These are phyloP conservation scores for Scaptomyza parva DNA, from an alignment of 2,888 invertebrate genomes.

Conservation along the genomic window DNA sequence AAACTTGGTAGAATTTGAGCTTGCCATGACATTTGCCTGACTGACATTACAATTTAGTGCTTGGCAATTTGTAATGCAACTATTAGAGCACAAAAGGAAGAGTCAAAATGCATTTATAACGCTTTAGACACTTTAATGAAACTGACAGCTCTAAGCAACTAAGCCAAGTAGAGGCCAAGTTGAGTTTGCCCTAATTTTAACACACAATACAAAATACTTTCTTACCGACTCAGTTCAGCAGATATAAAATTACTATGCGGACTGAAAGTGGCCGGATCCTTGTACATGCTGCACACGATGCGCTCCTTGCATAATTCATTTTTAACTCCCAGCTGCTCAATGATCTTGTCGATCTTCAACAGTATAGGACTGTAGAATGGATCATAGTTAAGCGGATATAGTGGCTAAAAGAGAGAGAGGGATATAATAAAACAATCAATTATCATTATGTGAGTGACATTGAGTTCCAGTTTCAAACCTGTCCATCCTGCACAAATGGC, in stretches of 20 bases:
- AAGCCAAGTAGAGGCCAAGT: slow-evolving; percentile 14
- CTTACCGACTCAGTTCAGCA: slow-evolving; percentile 93
- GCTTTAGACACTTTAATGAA: slow-evolving; percentile 34
- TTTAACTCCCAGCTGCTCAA: slow-evolving; percentile 89
- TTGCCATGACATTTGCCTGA: slow-evolving; percentile 47
- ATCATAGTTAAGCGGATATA: slow-evolving; percentile 85
- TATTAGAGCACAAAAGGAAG: slow-evolving; percentile 67
- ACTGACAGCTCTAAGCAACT: slow-evolving; percentile 40
- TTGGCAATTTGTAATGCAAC: slow-evolving; percentile 45
- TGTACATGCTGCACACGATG: slow-evolving; percentile 93
- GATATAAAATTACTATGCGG: slow-evolving; percentile 95
- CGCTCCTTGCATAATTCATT: slow-evolving; percentile 91
- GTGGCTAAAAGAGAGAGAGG: slow-evolving; percentile 70
- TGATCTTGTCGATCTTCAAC: slow-evolving; percentile 91
- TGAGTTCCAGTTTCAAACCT: slow-evolving; percentile 68
- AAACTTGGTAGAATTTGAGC: slow-evolving; percentile 20
- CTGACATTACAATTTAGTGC: slow-evolving; percentile 57
- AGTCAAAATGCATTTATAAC: slow-evolving; percentile 32
- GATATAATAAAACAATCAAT: slow-evolving; percentile 1
- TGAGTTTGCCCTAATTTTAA: slow-evolving; percentile 11
- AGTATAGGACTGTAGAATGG: slow-evolving; percentile 92
- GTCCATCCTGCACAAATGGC: slow-evolving; percentile 84
- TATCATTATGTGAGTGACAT: slow-evolving; percentile 1
- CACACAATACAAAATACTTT: not conserved
- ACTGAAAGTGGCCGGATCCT: slow-evolving; percentile 91